A percentile compares a stretch with the other conserved stretches of the same genome.
phyloP scores from a whole-genome alignment of 2,888 invertebrate genomes.

The Diarsia rubi region DNA sequence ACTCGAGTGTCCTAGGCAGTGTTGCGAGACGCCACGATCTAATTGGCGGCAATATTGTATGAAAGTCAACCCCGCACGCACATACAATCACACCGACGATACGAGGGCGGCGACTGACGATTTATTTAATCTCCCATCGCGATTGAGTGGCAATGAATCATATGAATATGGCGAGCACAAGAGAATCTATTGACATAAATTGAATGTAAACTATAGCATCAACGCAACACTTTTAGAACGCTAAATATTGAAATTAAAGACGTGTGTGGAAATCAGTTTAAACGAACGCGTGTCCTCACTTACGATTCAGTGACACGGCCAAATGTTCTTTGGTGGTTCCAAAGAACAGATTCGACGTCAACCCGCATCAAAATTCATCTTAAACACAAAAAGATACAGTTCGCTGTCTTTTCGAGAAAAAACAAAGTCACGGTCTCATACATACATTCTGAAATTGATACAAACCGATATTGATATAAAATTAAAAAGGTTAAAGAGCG shows the following conservation, averaged over 20 bases:
- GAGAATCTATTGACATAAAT: conserved; percentile 78
- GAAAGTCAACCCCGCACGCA: conserved; percentile 72
- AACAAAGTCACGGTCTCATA: conserved; percentile 70
- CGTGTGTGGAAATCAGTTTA: conserved; percentile 69
- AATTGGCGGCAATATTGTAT: conserved; percentile 75
- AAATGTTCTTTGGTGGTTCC: conserved; percentile 77
- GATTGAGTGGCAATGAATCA: conserved; percentile 81
- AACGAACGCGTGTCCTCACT: conserved; percentile 72
- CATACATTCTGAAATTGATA: conserved; percentile 77
- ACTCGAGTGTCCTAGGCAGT: conserved; percentile 65
- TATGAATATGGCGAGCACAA: conserved; percentile 69
- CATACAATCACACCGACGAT: conserved; percentile 66
- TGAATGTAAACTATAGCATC: conserved; percentile 79
- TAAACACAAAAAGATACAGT: conserved; percentile 75
- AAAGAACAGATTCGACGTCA: conserved; percentile 76
- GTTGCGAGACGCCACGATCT: conserved; percentile 70
- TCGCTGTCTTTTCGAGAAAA: conserved; percentile 71
- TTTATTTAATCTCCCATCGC: conserved; percentile 80
- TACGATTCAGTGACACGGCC: conserved; percentile 77
- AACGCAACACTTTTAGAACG: conserved; percentile 68
- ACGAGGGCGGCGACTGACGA: conserved; percentile 75
- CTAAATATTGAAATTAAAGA: conserved; percentile 75
- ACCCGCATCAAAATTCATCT: conserved; percentile 84
- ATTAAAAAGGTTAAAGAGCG: conserved; percentile 58
- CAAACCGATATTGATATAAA: conserved; percentile 59